phyloP scores from a whole-genome alignment of 2,113 vertebrate genomes.

The Xenopus borealis region DNA sequence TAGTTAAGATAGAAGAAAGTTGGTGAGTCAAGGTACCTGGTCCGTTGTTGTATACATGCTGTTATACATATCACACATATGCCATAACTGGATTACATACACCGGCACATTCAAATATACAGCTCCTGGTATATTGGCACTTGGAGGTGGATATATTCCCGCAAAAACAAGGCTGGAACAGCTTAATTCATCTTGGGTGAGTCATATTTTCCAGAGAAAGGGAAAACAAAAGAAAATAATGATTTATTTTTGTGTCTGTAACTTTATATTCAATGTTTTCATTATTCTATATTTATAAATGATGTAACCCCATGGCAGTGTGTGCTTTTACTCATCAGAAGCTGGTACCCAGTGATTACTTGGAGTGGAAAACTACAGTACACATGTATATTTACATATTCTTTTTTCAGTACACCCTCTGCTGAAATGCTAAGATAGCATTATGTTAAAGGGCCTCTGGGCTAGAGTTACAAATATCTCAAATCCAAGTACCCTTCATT shows the following conservation, averaged over 20 bases:
- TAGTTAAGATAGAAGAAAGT: neutral
- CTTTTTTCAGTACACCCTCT: neutral
- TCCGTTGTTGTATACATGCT: neutral
- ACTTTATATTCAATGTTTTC: neutral
- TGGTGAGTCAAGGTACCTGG: neutral
- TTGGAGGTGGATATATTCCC: neutral
- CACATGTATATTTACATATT: neutral
- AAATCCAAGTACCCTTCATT: neutral
- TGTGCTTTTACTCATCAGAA: neutral
- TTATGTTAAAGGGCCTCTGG: too few relatives aligned
- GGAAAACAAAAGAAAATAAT: neutral
- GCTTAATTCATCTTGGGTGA: slow-evolving; percentile 17
- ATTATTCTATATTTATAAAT: too few relatives aligned
- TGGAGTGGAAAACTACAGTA: neutral
- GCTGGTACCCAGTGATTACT: too few relatives aligned
- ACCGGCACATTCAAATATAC: neutral
- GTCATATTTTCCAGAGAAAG: neutral
- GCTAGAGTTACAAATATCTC: neutral
- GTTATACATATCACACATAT: neutral
- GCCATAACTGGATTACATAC: neutral
- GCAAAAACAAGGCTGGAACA: neutral
- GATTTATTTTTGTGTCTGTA: neutral
- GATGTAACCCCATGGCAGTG: neutral
- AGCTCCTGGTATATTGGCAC: neutral
- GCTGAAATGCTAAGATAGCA: too few relatives aligned